These are phyloP conservation scores for Himalopsyche anomala DNA, from an alignment of 2,888 invertebrate species.

Conservation along the genomic window DNA sequence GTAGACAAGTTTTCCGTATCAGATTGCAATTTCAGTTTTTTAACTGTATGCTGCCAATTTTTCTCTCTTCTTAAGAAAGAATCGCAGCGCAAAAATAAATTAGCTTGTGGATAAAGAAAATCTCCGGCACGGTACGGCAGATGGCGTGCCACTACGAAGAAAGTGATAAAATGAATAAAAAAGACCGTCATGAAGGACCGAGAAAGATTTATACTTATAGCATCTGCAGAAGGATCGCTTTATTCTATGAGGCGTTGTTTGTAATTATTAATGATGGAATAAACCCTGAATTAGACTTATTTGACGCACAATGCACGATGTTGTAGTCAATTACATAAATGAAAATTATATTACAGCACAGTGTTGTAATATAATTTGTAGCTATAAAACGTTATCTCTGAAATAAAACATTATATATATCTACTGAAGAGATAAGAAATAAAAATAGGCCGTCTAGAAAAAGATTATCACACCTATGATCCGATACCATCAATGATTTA, in stretches of 20 bases:
- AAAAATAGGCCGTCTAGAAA: too few species aligned
- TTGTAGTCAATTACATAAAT: too few species aligned
- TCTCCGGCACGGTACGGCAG: constrained; percentile 13
- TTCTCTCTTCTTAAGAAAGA: background rate
- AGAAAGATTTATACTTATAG: background rate
- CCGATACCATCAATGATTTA: too few species aligned
- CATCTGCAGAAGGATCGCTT: background rate
- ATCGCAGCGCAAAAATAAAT: constrained; percentile 34
- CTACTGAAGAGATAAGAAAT: too few species aligned
- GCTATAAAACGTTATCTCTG: too few species aligned
- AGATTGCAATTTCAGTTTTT: background rate
- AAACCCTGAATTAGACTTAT: background rate
- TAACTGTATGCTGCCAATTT: background rate
- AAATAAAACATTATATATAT: too few species aligned
- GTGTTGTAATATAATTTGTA: too few species aligned
- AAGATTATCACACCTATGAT: too few species aligned
- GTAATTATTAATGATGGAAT: background rate
- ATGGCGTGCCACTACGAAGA: constrained; percentile 27
- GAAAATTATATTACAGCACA: too few species aligned
- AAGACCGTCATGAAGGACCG: background rate
- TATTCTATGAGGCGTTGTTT: background rate
- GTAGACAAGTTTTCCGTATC: too few species aligned
- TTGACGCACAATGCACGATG: background rate
- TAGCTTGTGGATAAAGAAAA: constrained; percentile 32
- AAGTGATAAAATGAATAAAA: constrained; percentile 46